Conservation (phyloP, 2,797 vertebrate genomes). For the Sebastes glaucus region DNA sequence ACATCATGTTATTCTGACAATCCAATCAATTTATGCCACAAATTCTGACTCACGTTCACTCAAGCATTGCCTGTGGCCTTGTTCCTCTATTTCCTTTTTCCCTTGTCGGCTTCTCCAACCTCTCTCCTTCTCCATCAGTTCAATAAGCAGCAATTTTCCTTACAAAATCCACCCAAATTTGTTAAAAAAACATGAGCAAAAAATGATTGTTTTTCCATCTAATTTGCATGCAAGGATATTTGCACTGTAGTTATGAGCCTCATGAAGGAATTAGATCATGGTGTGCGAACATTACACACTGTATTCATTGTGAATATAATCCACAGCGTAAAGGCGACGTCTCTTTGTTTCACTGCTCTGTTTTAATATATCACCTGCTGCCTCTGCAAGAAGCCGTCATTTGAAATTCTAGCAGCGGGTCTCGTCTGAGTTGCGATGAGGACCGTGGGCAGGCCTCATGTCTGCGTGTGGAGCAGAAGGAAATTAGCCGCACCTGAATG, state of each 20-base stretch:
- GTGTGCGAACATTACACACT: conserved; percentile 18
- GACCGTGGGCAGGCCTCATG: conserved; percentile 72
- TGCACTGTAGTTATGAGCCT: conserved; percentile 13
- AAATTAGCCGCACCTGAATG: conserved; percentile 87
- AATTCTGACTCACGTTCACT: conserved; percentile 69
- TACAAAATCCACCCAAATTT: conserved; percentile 16
- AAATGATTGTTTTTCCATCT: background rate
- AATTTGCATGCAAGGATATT: conserved; percentile 40
- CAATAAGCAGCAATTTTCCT: conserved; percentile 61
- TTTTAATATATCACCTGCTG: conserved; percentile 73
- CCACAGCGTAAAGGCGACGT: conserved; percentile 17
- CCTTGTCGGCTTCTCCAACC: conserved; percentile 32
- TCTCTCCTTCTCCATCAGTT: conserved; percentile 43
- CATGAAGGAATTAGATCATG: conserved; percentile 12
- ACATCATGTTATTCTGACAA: conserved; percentile 70
- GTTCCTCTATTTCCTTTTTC: conserved; percentile 51
- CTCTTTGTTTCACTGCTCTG: conserved; percentile 60
- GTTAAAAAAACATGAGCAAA: background rate
- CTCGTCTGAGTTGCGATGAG: conserved; percentile 53
- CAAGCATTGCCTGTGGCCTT: conserved; percentile 66
- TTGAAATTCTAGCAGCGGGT: conserved; percentile 74
- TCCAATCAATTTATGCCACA: conserved; percentile 72
- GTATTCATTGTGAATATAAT: conserved; percentile 38
- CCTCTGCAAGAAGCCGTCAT: conserved; percentile 61
- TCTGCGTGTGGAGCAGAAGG: conserved; percentile 79